Percentiles rank a stretch among this genome's conserved stretches.
These are phyloP conservation scores for Steatocranus sp. DNA, from an alignment of 2,797 vertebrate genomes.

Conservation along the genomic window DNA sequence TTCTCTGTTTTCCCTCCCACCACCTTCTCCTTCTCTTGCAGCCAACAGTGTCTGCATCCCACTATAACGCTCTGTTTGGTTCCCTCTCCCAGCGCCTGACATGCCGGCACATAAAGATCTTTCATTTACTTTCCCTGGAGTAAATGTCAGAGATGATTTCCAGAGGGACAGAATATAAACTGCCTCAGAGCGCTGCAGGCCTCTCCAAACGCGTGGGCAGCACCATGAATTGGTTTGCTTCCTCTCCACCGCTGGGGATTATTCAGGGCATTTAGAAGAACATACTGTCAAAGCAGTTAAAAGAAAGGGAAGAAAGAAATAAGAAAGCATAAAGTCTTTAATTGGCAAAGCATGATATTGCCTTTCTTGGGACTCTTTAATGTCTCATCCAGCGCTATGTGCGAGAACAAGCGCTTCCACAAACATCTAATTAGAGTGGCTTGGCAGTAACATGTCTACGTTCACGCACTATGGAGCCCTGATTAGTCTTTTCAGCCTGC, in stretches of 20 bases:
- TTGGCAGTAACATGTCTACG: constrained; percentile 24
- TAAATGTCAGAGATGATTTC: constrained; percentile 17
- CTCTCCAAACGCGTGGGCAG: not conserved
- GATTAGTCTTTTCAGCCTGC: constrained; percentile 41
- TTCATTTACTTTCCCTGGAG: not conserved
- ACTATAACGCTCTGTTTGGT: not conserved
- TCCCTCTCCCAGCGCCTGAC: not conserved
- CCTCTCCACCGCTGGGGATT: not conserved
- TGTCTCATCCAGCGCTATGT: not conserved
- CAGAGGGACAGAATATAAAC: not conserved
- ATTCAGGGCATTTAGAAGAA: not conserved
- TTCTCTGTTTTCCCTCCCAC: not conserved
- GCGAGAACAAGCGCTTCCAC: constrained; percentile 18
- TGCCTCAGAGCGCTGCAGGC: not conserved
- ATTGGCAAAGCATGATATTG: constrained; percentile 11
- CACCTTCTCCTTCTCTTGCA: not conserved
- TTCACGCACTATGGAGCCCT: constrained; percentile 30
- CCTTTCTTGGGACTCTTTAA: constrained; percentile 16
- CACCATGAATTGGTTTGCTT: not conserved
- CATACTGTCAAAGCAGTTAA: not conserved
- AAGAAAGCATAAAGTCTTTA: constrained; percentile 8
- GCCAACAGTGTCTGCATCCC: not conserved
- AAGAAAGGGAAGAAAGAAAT: not conserved
- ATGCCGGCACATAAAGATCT: not conserved
- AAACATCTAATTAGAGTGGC: constrained; percentile 42